Evolutionary conservation across 2,113 vertebrate genomes (phyloP).

Genomic region (Amazona vittata): DNA sequence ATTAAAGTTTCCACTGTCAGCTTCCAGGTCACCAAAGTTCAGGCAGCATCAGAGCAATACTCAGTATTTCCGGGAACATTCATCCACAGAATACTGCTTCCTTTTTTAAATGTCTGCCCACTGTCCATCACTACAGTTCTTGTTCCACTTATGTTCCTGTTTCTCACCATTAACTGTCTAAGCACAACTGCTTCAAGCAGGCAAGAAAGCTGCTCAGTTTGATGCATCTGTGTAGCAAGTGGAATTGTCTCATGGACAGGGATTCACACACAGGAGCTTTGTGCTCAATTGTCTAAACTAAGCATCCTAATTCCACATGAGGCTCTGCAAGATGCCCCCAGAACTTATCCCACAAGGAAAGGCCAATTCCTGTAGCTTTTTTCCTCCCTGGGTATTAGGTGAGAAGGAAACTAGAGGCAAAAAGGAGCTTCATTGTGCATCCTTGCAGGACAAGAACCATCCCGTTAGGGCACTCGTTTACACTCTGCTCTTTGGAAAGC

Average conservation of each 20-base stretch:
- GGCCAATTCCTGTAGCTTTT: not conserved
- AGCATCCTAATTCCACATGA: fast-evolving
- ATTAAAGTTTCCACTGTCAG: not conserved
- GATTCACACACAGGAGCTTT: not conserved
- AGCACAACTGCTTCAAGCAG: not conserved
- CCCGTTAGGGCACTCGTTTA: fast-evolving
- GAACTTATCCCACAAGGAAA: not conserved
- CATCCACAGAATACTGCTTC: not conserved
- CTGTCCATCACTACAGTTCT: not conserved
- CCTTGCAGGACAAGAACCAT: not conserved
- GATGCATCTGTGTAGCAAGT: not conserved
- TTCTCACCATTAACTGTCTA: not conserved
- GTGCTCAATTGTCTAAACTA: not conserved
- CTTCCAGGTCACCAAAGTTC: not conserved
- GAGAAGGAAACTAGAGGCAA: not conserved
- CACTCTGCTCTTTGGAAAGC: not conserved
- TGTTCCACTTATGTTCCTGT: not conserved
- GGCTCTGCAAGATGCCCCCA: not conserved
- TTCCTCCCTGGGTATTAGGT: not conserved
- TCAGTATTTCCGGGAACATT: not conserved
- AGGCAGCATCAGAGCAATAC: not conserved
- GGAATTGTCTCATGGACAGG: not conserved
- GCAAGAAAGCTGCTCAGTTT: fast-evolving
- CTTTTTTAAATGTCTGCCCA: not conserved
- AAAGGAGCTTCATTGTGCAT: not conserved